Conservation (phyloP, 2,888 invertebrate species). For the Baronia brevicornis region DNA sequence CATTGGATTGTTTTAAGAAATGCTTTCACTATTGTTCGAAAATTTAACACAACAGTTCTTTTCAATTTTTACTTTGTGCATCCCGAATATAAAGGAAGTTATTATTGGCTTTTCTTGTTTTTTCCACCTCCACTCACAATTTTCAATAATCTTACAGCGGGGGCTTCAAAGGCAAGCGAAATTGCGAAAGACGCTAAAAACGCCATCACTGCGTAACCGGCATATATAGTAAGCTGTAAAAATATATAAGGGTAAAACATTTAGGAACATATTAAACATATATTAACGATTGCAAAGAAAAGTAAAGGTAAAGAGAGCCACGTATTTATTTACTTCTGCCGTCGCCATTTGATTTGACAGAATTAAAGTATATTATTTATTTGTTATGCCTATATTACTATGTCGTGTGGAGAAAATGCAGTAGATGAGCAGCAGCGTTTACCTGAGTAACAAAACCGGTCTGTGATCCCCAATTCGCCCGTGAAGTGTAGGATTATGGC, state of each 20-base stretch:
- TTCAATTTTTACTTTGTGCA: slow-evolving; percentile 1
- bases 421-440: no score
- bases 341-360: background rate
- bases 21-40: slow-evolving; percentile 10
- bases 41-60: background rate
- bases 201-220: slow-evolving; percentile 86
- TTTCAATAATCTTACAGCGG: slow-evolving; percentile 85
- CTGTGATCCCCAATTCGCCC: no score
- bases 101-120: slow-evolving; percentile 46
- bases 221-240: slow-evolving; percentile 73
- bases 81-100: background rate
- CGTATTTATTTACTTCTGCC: no score
- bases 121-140: slow-evolving; percentile 63
- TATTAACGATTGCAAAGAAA: no score
- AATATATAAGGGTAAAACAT: slow-evolving; percentile 5
- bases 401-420: no score
- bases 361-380: no score
- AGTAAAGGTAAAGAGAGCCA: no score
- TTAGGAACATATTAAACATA: background rate
- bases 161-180: slow-evolving; percentile 88
- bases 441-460: no score
- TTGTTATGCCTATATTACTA: no score
- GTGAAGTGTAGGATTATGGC: no score
- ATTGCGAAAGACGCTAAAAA: slow-evolving; percentile 85
- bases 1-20: slow-evolving; percentile 14